These are phyloP conservation scores for Palythoa grandis DNA, from an alignment of 92 coral and sea anemone genomes.

Conservation along the genomic window DNA sequence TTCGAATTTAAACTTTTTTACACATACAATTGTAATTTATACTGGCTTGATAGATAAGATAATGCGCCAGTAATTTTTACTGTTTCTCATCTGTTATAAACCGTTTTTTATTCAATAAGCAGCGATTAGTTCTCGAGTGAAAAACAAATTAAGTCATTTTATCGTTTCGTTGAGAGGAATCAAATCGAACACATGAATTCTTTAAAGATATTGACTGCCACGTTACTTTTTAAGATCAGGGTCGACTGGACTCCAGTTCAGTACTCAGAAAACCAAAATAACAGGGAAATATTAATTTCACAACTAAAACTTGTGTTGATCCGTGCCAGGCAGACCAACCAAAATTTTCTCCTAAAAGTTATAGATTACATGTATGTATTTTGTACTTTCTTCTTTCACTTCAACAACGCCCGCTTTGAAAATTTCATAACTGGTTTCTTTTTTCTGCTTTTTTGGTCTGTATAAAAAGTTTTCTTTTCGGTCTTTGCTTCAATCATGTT, in stretches of 20 bases:
- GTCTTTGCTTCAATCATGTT: background rate
- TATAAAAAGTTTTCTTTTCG: background rate
- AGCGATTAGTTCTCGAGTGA: conserved; percentile 35
- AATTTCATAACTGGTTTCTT: conserved; percentile 1
- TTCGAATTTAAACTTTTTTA: background rate
- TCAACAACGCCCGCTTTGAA: background rate
- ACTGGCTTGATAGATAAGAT: background rate
- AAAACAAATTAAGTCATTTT: background rate
- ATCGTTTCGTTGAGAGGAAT: background rate
- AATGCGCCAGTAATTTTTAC: conserved; percentile 21
- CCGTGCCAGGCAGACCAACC: background rate
- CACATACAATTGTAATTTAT: conserved; percentile 8
- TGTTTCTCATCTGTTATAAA: background rate
- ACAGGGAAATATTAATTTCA: background rate
- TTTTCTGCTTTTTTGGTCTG: background rate
- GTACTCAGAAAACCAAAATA: background rate
- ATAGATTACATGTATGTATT: background rate
- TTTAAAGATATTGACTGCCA: background rate
- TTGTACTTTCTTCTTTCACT: background rate
- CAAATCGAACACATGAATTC: background rate
- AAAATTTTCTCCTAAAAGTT: background rate
- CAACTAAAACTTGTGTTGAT: background rate
- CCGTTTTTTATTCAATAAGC: conserved; percentile 7
- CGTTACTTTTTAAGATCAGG: conserved; percentile 6
- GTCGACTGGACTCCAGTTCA: background rate